Conservation (phyloP, 1,140 invertebrate genomes). For the Eulimnadia texana region DNA sequence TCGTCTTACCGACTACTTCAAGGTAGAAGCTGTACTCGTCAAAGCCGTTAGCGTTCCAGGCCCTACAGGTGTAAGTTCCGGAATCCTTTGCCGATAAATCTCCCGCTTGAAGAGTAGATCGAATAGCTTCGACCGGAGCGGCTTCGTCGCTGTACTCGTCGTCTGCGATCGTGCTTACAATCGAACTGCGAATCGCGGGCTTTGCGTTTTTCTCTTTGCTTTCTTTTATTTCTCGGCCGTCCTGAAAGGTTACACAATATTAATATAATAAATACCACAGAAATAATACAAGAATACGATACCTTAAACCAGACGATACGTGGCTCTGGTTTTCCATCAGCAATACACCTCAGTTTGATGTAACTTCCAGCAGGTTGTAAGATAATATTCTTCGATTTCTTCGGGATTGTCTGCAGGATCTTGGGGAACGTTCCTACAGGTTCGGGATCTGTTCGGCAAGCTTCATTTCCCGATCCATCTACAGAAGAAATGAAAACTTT, state of each 20-base stretch:
- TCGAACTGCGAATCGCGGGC: background rate
- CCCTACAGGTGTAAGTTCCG: constrained; percentile 2
- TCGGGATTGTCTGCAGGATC: background rate
- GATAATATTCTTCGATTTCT: background rate
- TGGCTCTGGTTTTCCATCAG: background rate
- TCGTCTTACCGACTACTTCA: constrained; percentile 8
- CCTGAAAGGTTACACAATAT: background rate
- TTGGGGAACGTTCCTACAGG: background rate
- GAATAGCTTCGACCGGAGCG: background rate
- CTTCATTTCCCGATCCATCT: background rate
- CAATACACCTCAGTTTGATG: background rate
- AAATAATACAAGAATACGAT: background rate
- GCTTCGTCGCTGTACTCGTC: constrained; percentile 2
- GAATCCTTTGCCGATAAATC: background rate
- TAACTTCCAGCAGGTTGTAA: background rate
- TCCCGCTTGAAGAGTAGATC: background rate
- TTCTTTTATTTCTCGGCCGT: background rate
- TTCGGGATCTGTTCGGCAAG: background rate
- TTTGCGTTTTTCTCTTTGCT: background rate
- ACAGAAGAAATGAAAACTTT: background rate
- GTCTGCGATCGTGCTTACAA: background rate
- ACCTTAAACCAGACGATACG: constrained; percentile 6
- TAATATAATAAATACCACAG: background rate
- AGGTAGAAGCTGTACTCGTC: background rate
- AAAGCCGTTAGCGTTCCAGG: background rate